phyloP scores from a whole-genome alignment of 2,888 invertebrate genomes.

The Lomographa bimaculata region DNA sequence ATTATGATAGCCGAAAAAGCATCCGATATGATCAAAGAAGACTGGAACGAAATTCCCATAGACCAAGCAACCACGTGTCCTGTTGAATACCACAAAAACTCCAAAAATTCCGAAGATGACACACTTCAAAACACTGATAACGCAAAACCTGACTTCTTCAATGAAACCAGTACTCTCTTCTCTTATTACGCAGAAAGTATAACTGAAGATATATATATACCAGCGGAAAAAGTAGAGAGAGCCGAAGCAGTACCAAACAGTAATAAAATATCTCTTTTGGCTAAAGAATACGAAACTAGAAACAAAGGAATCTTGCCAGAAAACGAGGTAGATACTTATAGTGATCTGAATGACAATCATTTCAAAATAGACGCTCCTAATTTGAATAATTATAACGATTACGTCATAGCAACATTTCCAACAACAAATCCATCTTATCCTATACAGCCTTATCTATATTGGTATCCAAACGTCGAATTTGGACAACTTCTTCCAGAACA shows the following conservation, averaged over 20 bases:
- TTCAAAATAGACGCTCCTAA: slow-evolving; percentile 17
- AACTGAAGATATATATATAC: no score
- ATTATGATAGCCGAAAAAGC: slow-evolving; percentile 94
- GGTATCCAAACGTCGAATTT: slow-evolving; percentile 24
- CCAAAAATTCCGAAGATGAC: slow-evolving; percentile 39
- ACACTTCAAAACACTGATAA: slow-evolving; percentile 31
- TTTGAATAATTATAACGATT: slow-evolving; percentile 9
- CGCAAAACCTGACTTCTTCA: slow-evolving; percentile 42
- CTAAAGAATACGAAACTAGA: slow-evolving; percentile 26
- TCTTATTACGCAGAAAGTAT: slow-evolving; percentile 37
- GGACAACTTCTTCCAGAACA: slow-evolving; percentile 25
- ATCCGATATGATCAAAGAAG: slow-evolving; percentile 91
- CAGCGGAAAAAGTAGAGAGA: slow-evolving; percentile 2
- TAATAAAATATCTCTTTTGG: slow-evolving; percentile 16
- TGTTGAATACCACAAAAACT: slow-evolving; percentile 28
- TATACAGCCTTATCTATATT: slow-evolving; percentile 20
- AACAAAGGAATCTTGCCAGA: slow-evolving; percentile 22
- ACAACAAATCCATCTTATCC: slow-evolving; percentile 5
- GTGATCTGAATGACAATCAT: slow-evolving; percentile 14
- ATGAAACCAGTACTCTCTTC: slow-evolving; percentile 60
- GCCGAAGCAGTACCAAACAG: neutral
- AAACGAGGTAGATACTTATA: slow-evolving; percentile 9
- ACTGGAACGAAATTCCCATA: slow-evolving; percentile 72
- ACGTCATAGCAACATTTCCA: slow-evolving; percentile 11
- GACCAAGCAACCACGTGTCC: slow-evolving; percentile 40